Evolutionary conservation across 1,140 invertebrate genomes (phyloP).

Genomic region (Saxidomus purpurata): DNA sequence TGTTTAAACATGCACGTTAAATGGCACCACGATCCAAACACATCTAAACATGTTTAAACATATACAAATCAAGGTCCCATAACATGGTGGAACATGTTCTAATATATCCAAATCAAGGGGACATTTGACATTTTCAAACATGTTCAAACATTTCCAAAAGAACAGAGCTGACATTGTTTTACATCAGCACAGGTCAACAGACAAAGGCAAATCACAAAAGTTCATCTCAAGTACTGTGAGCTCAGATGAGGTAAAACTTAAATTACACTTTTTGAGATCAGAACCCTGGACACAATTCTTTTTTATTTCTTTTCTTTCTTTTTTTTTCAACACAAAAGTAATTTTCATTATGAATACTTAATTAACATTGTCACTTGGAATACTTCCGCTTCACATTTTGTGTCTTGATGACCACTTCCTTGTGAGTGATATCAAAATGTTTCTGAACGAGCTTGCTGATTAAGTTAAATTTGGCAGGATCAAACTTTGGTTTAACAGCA

Average conservation of each 20-base stretch:
- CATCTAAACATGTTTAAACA: slow-evolving; percentile 45
- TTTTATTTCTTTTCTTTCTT: slow-evolving; percentile 35
- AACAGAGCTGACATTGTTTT: slow-evolving; percentile 31
- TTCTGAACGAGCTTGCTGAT: slow-evolving; percentile 38
- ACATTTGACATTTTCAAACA: slow-evolving; percentile 45
- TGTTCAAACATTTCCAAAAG: slow-evolving; percentile 42
- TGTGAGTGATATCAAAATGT: slow-evolving; percentile 30
- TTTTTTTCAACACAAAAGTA: slow-evolving; percentile 21
- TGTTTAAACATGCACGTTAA: slow-evolving; percentile 29
- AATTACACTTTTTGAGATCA: slow-evolving; percentile 43
- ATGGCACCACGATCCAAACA: slow-evolving; percentile 34
- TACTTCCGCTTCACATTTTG: slow-evolving; percentile 24
- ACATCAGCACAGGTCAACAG: slow-evolving; percentile 45
- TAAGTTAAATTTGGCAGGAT: slow-evolving; percentile 39
- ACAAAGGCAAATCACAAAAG: slow-evolving; percentile 44
- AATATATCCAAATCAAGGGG: slow-evolving; percentile 46
- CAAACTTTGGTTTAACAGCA: slow-evolving; percentile 45
- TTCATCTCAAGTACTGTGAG: slow-evolving; percentile 39
- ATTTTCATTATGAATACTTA: slow-evolving; percentile 24
- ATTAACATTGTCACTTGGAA: slow-evolving; percentile 40
- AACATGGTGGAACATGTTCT: slow-evolving; percentile 44
- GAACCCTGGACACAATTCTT: slow-evolving; percentile 39
- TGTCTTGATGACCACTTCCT: slow-evolving; percentile 42
- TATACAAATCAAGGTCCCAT: slow-evolving; percentile 42
- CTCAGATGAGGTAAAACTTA: slow-evolving; percentile 27